Evolutionary conservation across 2,797 vertebrate species (phyloP).

Genomic region (Eremophila alpestris): DNA sequence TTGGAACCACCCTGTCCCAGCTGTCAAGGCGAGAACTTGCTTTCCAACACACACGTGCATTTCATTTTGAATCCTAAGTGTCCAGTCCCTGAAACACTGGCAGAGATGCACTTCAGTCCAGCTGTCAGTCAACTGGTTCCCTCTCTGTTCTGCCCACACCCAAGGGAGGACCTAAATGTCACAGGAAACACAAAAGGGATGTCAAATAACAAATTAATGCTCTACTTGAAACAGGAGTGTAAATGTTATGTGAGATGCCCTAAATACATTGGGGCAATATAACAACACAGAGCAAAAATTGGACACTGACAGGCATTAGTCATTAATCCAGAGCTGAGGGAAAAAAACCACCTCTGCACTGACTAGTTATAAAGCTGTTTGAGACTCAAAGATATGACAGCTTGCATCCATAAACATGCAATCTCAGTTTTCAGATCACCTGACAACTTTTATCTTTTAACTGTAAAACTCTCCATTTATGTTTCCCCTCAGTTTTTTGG

Average conservation of each 20-base stretch:
- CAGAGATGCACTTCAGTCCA: not conserved
- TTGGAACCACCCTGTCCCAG: not conserved
- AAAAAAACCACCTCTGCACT: rapidly evolving
- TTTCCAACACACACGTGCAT: not conserved
- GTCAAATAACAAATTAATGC: not conserved
- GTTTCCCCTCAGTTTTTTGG: not conserved
- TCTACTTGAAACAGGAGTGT: not conserved
- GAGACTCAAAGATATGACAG: not conserved
- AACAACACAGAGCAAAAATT: not conserved
- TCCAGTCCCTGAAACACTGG: not conserved
- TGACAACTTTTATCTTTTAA: not conserved
- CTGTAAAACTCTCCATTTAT: not conserved
- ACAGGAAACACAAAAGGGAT: not conserved
- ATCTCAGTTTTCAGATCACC: not conserved
- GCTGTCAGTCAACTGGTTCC: not conserved
- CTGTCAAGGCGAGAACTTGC: not conserved
- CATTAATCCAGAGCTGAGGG: not conserved
- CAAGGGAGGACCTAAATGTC: not conserved
- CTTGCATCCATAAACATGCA: rapidly evolving
- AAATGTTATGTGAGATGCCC: rapidly evolving
- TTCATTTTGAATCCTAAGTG: not conserved
- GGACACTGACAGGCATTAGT: not conserved
- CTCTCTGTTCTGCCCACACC: not conserved
- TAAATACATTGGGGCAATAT: not conserved
- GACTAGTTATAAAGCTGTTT: not conserved